These are phyloP conservation scores for Rhynchotus rufescens DNA, from an alignment of 2,797 vertebrate species.

Conservation along the genomic window DNA sequence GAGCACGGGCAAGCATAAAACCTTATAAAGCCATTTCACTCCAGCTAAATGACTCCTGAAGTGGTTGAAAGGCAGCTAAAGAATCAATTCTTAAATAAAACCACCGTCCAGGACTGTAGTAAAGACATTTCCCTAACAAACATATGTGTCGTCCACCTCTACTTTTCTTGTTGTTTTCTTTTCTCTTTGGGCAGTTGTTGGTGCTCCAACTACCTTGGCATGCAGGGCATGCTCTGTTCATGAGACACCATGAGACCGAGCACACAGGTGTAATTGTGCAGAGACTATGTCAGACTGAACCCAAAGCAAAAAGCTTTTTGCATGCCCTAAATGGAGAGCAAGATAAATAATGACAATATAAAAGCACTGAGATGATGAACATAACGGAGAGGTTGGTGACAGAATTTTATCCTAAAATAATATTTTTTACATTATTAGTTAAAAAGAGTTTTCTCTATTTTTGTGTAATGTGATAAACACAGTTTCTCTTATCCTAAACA, in stretches of 20 bases:
- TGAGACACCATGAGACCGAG: not conserved
- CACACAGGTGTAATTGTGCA: not conserved
- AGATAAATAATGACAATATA: not conserved
- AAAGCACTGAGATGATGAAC: not conserved
- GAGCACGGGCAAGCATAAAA: not conserved
- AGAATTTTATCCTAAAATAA: not conserved
- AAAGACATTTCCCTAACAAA: not conserved
- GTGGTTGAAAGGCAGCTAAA: not conserved
- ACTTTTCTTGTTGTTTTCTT: not conserved
- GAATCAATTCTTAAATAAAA: not conserved
- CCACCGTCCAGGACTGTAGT: not conserved
- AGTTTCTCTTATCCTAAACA: constrained; percentile 19
- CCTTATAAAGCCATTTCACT: not conserved
- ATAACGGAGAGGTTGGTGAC: not conserved
- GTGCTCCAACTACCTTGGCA: not conserved
- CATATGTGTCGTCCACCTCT: not conserved
- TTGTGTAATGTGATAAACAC: constrained; percentile 10
- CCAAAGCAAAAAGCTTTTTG: not conserved
- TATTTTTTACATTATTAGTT: not conserved
- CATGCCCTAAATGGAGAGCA: not conserved
- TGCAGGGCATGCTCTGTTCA: not conserved
- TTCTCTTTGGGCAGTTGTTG: not conserved
- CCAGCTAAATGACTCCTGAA: not conserved
- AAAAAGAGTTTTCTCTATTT: constrained; percentile 1
- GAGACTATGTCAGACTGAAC: not conserved